Conservation (phyloP, 37 sponge, comb jelly and placozoan species). For the Diacarnus erythraeanus region DNA sequence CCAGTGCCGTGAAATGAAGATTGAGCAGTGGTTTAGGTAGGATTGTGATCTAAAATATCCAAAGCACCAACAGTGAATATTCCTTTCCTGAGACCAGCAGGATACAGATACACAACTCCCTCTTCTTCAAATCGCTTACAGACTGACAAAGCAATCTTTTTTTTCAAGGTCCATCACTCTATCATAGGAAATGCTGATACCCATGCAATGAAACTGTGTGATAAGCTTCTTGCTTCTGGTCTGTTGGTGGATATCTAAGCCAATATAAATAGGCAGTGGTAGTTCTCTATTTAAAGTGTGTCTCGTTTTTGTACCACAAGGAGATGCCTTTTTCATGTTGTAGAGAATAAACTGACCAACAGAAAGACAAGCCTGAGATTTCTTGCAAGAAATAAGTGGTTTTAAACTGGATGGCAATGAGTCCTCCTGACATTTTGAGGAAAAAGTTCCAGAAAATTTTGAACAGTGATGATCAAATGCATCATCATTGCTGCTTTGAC, state of each 20-base stretch:
- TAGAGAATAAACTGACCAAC: background rate
- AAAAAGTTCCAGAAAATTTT: background rate
- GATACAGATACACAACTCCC: background rate
- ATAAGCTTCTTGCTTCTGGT: constrained; percentile 1
- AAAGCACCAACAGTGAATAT: background rate
- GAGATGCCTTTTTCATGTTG: background rate
- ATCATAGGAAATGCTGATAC: background rate
- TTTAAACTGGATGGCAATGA: background rate
- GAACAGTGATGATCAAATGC: background rate
- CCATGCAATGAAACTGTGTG: background rate
- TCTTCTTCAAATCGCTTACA: background rate
- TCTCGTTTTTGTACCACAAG: background rate
- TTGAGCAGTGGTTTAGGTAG: background rate
- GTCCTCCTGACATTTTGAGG: background rate
- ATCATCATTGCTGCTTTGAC: background rate
- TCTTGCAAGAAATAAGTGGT: background rate
- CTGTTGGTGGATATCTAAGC: background rate
- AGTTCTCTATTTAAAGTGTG: background rate
- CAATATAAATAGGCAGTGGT: too few relatives aligned
- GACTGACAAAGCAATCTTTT: background rate
- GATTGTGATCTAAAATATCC: too few relatives aligned
- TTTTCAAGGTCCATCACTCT: background rate
- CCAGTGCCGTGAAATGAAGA: background rate
- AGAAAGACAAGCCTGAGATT: background rate
- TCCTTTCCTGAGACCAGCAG: too few relatives aligned